Evolutionary conservation across 2,888 invertebrate genomes (phyloP).

Genomic region (Acleris literana): DNA sequence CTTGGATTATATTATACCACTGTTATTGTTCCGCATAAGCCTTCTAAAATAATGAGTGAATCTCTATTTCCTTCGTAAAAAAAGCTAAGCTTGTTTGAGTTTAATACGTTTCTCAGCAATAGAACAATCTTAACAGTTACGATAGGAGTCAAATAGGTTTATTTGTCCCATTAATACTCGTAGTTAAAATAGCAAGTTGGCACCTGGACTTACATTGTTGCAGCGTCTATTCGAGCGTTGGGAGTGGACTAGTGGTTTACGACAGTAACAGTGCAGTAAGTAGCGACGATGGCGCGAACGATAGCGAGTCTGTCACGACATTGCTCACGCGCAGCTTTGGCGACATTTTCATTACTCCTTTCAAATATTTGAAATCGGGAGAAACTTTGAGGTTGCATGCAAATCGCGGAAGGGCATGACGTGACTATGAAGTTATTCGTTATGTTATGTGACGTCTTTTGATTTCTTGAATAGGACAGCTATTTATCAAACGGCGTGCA

Average conservation of each 20-base stretch:
- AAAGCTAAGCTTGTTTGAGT: too few species aligned
- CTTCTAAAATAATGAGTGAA: too few species aligned
- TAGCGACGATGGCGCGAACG: conserved; percentile 48
- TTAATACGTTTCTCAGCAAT: too few species aligned
- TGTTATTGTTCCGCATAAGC: too few species aligned
- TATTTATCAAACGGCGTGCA: background rate
- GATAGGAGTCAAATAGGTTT: background rate
- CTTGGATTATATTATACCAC: background rate
- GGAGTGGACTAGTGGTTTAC: conserved; percentile 11
- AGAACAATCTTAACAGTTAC: too few species aligned
- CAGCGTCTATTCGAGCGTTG: background rate
- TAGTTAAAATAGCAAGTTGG: conserved; percentile 1
- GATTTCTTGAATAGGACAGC: background rate
- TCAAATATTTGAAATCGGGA: conserved; percentile 23
- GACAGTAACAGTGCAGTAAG: conserved; percentile 22
- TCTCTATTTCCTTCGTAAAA: too few species aligned
- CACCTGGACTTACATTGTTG: conserved; percentile 1
- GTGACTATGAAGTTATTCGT: conserved; percentile 10
- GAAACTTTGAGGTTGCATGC: conserved; percentile 26
- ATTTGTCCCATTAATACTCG: background rate
- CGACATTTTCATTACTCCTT: conserved; percentile 27
- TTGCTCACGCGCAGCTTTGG: conserved; percentile 22
- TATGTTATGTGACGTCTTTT: conserved; percentile 12
- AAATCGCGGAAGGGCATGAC: conserved; percentile 23
- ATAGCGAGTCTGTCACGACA: conserved; percentile 49